These are phyloP conservation scores for Bombus difficillimus DNA, from an alignment of 1,140 invertebrate species.

Conservation along the genomic window DNA sequence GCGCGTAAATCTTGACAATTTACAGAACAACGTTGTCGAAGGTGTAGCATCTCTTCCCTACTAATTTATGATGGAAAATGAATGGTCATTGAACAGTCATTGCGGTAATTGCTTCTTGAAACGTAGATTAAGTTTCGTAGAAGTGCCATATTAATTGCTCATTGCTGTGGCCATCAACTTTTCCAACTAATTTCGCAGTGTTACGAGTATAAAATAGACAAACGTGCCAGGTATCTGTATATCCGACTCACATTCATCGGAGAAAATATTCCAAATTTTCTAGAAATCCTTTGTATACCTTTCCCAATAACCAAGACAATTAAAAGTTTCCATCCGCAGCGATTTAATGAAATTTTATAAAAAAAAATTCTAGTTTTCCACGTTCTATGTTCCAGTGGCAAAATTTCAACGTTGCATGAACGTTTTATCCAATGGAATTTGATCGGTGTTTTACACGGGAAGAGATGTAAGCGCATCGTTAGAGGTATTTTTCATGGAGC, in stretches of 20 bases:
- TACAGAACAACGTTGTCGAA: conserved; percentile 27
- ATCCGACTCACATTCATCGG: too few species aligned
- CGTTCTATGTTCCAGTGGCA: not conserved
- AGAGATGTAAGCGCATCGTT: not conserved
- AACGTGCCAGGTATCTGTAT: too few species aligned
- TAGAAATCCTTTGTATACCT: too few species aligned
- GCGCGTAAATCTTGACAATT: conserved; percentile 32
- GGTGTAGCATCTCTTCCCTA: not conserved
- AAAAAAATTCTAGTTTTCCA: not conserved
- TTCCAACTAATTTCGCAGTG: too few species aligned
- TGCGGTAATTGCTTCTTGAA: not conserved
- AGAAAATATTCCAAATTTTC: too few species aligned
- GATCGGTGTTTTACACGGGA: not conserved
- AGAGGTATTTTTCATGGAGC: not conserved
- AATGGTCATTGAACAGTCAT: not conserved
- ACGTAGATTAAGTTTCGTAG: too few species aligned
- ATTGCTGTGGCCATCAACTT: too few species aligned
- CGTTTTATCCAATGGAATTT: not conserved
- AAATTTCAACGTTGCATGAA: not conserved
- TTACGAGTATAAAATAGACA: too few species aligned
- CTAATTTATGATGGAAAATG: not conserved
- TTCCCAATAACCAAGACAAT: too few species aligned
- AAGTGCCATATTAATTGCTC: too few species aligned
- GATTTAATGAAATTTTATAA: too few species aligned
- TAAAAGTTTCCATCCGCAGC: too few species aligned